Conservation (phyloP, 2,113 vertebrate species). For the Numenius arquata region DNA sequence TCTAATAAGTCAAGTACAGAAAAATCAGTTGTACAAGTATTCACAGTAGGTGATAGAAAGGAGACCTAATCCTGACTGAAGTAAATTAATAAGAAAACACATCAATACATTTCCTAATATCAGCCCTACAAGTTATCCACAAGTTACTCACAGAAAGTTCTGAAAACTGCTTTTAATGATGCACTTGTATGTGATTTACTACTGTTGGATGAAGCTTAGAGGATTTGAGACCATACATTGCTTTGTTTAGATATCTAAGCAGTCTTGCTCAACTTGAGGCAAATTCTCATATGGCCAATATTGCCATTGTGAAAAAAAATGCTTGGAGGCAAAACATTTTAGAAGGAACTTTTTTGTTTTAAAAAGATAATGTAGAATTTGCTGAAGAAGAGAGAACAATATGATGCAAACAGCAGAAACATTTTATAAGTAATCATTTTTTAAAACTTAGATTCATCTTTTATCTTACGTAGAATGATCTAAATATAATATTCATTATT, state of each 20-base stretch:
- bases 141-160: neutral
- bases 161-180: neutral
- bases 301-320: neutral
- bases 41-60: neutral
- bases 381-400: neutral
- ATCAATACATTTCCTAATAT: neutral
- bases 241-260: neutral
- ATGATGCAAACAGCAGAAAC: neutral
- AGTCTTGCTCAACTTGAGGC: neutral
- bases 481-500: neutral
- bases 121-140: neutral
- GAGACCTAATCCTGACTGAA: neutral
- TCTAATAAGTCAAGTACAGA: neutral
- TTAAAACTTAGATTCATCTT: neutral
- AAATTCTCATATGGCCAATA: neutral
- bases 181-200: neutral
- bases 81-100: neutral
- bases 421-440: neutral
- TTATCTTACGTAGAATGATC: neutral
- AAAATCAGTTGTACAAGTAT: neutral
- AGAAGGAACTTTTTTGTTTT: neutral
- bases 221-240: neutral
- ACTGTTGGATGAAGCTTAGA: neutral
- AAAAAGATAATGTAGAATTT: neutral
- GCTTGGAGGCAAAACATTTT: neutral